Evolutionary conservation across 2,113 vertebrate genomes (phyloP), one percentile per base, ranked within the genome.

Genomic region (Saccopteryx bilineata): DNA sequence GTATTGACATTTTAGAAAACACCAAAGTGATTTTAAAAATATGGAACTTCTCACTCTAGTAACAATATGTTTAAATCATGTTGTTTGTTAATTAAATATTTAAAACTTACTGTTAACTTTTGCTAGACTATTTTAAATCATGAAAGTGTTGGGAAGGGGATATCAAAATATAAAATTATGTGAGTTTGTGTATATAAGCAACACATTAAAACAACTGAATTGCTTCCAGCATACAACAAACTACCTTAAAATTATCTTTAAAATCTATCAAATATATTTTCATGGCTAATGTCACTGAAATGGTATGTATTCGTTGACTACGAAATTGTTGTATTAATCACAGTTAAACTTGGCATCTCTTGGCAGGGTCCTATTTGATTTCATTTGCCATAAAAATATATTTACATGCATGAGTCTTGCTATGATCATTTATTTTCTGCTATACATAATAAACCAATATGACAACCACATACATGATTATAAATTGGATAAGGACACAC

Each of bases 191-290:
- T 96, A 86, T 95, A 96, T 95, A 93, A 84, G 82, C 18, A 66
- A 5, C 82, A 83, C 89, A 93, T 89, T 86, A 58, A 95, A 96
- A 97, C 71, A 85, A 96, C 69, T 71, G 50, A 78, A 86, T 89
- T 97, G 91, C 93, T 98, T 97, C 85, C 91, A 95, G 93, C 82
- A 90, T 93, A 97, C 96, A 98, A 97, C 93, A 91, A 31, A 91
- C 94, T 96, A 96, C 96, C 97, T 97, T 98, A 84, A 91, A 90
- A 96, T 95, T 91, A 76, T 83, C 61, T 89, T 96, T 86, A 80
- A 96, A 93, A 72, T 88, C 69, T 79, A 75, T 89, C 94, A 75
- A 87, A 39, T 96, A 69, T 92, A 66, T 89, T 93, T 94, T 87
- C 82, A 54, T 96, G 82, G 89, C 74, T 94, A 71, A 81, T 95